A percentile compares a stretch with the other conserved stretches of the same genome.
These are phyloP conservation scores for Heterotilapia buettikoferi DNA, from an alignment of 2,113 vertebrate genomes.

Conservation along the genomic window DNA sequence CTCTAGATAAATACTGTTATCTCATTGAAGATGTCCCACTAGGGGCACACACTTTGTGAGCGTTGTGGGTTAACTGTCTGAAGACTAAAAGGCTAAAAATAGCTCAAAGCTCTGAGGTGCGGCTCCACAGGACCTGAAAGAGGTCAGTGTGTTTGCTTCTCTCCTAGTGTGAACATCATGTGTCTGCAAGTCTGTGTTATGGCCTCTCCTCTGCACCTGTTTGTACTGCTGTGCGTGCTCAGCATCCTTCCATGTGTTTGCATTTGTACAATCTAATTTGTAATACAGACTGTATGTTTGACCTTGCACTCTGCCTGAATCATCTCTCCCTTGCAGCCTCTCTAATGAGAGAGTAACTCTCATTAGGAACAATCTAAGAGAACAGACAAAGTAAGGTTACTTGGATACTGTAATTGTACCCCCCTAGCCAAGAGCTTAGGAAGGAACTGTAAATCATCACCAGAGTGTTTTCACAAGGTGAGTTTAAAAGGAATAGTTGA, in stretches of 20 bases:
- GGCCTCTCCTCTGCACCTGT: conserved; percentile 17
- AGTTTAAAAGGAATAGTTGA: conserved; percentile 56
- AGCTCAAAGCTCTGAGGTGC: conserved; percentile 35
- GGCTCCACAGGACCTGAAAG: conserved; percentile 29
- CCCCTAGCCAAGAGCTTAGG: background rate
- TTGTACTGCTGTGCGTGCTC: background rate
- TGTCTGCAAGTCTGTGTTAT: conserved; percentile 6
- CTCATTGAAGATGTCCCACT: background rate
- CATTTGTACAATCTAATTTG: conserved; percentile 17
- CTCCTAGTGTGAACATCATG: conserved; percentile 26
- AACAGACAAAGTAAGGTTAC: background rate
- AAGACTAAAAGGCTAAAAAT: conserved; percentile 51
- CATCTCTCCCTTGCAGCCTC: background rate
- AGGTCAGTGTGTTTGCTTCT: conserved; percentile 47
- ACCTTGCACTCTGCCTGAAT: conserved; percentile 23
- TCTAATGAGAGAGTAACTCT: background rate
- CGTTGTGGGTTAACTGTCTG: conserved; percentile 44
- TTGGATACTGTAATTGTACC: background rate
- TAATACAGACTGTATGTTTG: background rate
- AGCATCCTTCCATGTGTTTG: background rate
- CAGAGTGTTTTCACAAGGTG: background rate
- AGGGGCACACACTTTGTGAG: background rate
- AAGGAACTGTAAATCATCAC: background rate
- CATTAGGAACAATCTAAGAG: background rate
- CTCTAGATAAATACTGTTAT: background rate